Evolutionary conservation across 1,140 invertebrate genomes (phyloP).

Genomic region (Drosophila melanica): DNA sequence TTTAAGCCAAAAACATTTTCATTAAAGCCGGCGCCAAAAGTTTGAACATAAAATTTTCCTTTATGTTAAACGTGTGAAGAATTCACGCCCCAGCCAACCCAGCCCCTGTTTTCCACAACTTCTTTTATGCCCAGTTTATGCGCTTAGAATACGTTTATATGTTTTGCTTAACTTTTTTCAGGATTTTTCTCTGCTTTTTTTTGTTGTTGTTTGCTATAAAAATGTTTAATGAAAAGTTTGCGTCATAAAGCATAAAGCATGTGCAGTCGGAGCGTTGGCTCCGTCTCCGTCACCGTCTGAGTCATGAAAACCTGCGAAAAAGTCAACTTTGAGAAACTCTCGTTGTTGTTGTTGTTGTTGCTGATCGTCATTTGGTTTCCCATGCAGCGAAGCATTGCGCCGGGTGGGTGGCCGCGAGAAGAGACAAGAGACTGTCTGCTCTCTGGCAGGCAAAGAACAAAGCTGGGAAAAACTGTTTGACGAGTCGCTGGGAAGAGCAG

Average conservation of each 20-base stretch:
- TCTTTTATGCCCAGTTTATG: conserved; percentile 46
- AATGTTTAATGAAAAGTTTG: conserved; percentile 56
- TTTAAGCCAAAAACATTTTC: conserved; percentile 20
- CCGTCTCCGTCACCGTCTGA: neutral
- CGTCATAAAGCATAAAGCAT: conserved; percentile 39
- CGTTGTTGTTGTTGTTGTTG: conserved; percentile 10
- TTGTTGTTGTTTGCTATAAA: conserved; percentile 42
- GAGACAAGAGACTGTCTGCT: conserved; percentile 14
- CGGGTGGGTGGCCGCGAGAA: conserved; percentile 18
- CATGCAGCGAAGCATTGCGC: conserved; percentile 56
- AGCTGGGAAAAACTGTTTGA: conserved; percentile 50
- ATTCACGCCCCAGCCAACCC: conserved; percentile 18
- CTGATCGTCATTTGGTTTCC: conserved; percentile 41
- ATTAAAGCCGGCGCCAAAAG: conserved; percentile 50
- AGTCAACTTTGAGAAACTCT: conserved; percentile 25
- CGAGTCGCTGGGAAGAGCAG: conserved; percentile 5
- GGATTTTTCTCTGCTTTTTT: conserved; percentile 4
- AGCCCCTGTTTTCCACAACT: neutral
- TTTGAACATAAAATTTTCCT: conserved; percentile 56
- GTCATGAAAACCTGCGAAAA: conserved; percentile 30
- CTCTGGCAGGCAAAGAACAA: conserved; percentile 37
- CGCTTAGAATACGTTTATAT: conserved; percentile 52
- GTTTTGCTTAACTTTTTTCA: conserved; percentile 26
- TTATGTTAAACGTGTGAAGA: conserved; percentile 61
- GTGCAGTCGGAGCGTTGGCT: conserved; percentile 8